These are phyloP conservation scores for Oreochromis aureus DNA, from an alignment of 2,113 vertebrate species.

Conservation along the genomic window DNA sequence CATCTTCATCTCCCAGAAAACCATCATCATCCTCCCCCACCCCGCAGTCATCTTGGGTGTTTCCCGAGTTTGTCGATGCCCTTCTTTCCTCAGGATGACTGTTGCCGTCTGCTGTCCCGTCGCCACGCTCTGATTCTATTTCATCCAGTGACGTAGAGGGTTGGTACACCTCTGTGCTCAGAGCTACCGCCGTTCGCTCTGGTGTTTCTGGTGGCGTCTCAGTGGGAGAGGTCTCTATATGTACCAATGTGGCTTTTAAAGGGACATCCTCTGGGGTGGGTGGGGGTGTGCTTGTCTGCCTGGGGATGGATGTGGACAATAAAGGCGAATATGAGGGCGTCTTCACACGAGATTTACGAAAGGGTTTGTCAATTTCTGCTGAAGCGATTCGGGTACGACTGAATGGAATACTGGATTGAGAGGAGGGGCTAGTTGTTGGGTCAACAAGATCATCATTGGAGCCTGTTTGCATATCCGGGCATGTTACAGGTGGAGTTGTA, in stretches of 20 bases:
- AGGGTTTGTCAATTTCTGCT: constrained; percentile 44
- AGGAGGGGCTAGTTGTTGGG: constrained; percentile 7
- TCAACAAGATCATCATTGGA: not conserved
- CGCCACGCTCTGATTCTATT: not conserved
- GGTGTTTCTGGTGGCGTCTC: constrained; percentile 11
- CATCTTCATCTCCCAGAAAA: constrained; percentile 31
- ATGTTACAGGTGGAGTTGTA: not conserved
- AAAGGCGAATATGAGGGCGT: constrained; percentile 28
- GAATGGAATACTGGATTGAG: constrained; percentile 4
- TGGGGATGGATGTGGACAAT: not conserved
- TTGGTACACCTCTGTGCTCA: not conserved
- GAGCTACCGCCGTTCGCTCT: not conserved
- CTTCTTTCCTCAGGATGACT: not conserved
- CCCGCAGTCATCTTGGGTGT: not conserved
- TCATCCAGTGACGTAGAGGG: constrained; percentile 45
- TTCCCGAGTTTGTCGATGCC: not conserved
- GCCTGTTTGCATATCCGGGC: not conserved
- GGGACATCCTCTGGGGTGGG: constrained; percentile 18
- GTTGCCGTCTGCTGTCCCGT: not conserved
- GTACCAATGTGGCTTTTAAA: constrained; percentile 24
- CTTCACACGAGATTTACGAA: not conserved
- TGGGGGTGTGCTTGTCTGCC: not conserved
- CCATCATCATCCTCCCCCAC: not conserved
- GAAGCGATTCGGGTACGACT: constrained; percentile 3
- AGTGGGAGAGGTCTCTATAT: constrained; percentile 8